phyloP scores from a whole-genome alignment of 2,888 invertebrate species.

The Harmothoe impar region DNA sequence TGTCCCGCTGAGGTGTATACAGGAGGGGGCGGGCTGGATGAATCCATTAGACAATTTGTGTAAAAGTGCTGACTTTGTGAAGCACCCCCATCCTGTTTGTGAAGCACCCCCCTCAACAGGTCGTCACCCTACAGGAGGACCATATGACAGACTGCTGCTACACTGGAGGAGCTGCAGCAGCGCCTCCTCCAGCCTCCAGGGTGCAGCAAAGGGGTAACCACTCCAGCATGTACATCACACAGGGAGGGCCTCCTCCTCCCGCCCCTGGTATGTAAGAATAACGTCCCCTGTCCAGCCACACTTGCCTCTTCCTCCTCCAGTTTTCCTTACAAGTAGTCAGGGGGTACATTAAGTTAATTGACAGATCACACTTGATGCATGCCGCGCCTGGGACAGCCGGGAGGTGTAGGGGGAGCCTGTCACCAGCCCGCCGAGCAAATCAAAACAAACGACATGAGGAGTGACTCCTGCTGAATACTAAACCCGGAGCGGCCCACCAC shows the following conservation, averaged over 20 bases:
- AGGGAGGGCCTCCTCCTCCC: not conserved
- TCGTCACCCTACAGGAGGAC: too few relatives aligned
- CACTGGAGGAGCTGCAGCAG: not conserved
- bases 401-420: not conserved
- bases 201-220: not conserved
- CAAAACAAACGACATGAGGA: not conserved
- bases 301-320: too few relatives aligned
- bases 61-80: too few relatives aligned
- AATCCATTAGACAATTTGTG: too few relatives aligned
- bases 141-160: too few relatives aligned
- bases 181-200: not conserved
- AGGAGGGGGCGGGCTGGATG: too few relatives aligned
- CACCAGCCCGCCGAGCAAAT: not conserved
- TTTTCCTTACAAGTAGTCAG: not conserved
- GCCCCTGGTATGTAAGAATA: too few relatives aligned
- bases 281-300: too few relatives aligned
- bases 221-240: not conserved
- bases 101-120: too few relatives aligned
- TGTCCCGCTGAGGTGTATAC: too few relatives aligned
- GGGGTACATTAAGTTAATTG: constrained; percentile 43
- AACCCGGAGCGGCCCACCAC: not conserved
- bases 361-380: constrained; percentile 26
- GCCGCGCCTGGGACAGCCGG: not conserved
- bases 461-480: constrained; percentile 25
- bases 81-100: too few relatives aligned